Base-by-base conservation (phyloP, 2,797 vertebrate genomes). In the Hafferia zeledoni region DNA sequence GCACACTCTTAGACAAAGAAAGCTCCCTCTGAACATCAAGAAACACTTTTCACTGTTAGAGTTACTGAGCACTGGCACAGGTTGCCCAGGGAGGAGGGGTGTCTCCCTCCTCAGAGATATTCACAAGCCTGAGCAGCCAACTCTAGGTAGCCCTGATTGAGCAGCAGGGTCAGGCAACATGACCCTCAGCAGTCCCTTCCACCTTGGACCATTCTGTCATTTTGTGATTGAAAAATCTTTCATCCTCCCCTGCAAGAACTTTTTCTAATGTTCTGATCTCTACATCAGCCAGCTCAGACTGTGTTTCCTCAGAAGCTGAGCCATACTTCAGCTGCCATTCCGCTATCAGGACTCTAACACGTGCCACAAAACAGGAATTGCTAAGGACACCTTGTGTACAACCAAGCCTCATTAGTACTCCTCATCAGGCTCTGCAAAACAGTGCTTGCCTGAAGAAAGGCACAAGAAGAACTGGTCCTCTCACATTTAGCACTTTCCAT, bases 101-200 rank as follows among this genome's bases (percentile, higher is more conserved):
- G 4, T 46, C 14, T 65, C 14, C 17, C 4, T 70, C 13, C 30
- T 25, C 33, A 6, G 23, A 59, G 8, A 14, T 41, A 52, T 28
- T 78, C 44, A 65, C 65, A 70, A 46, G 8, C 31, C 30, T 37
- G 28, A 9, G 4, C 37, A 83, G 9, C 2, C 1, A 13, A 33
- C 17, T 65, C 5, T 39, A 28, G 16, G 11, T 50, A 31, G 5
- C 37, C 11, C 15, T 4, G 1, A 4, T 1, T 35, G 23, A 76
- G 16, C 33, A 76, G 25, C 10, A 10, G 1, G 2, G 1, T 5
- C 60, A 31, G 13, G 4, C 10, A 44, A 49, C 15, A 6, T 2
- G 5, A 56, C 27, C 22, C 85, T 63, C 37, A 44, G 55, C 33
- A 15, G 17, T 41, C 16, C 6, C 41, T 76, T 80, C 35, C 28